A percentile compares a stretch with the other conserved stretches of the same genome.
phyloP scores from a whole-genome alignment of 2,113 vertebrate genomes.

The Ammodytes marinus region DNA sequence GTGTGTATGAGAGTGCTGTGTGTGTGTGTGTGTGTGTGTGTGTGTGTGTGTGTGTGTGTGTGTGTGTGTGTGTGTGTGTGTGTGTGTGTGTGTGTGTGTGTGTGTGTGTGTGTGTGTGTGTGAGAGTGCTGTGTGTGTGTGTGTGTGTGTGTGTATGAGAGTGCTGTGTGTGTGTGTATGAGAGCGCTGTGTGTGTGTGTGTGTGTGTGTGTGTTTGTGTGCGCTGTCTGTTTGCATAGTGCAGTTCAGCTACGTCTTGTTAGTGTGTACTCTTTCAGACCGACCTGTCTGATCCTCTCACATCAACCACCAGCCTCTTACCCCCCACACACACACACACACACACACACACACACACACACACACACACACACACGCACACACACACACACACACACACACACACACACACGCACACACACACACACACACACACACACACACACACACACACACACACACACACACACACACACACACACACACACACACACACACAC shows the following conservation, averaged over 20 bases:
- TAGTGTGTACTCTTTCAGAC: constrained; percentile 56
- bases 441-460: constrained; percentile 39
- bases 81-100: no score
- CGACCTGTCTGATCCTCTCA: constrained; percentile 71
- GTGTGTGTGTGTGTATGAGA: constrained; percentile 28
- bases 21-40: no score
- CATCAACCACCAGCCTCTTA: constrained; percentile 57
- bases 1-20: no score
- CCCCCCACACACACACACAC: constrained; percentile 30
- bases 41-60: no score
- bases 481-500: constrained; percentile 35
- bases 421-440: constrained; percentile 46
- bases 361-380: background rate
- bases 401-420: background rate
- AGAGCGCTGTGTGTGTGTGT: constrained; percentile 1
- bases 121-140: no score
- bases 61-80: no score
- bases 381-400: no score
- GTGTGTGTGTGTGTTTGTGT: constrained; percentile 10
- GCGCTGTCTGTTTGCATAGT: constrained; percentile 26
- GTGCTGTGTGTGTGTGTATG: constrained; percentile 5
- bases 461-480: constrained; percentile 45
- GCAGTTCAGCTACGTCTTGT: constrained; percentile 50
- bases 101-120: constrained; percentile 16
- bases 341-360: constrained; percentile 48